Evolutionary conservation across 2,113 vertebrate species (phyloP), one percentile per base, ranked within the genome.

Genomic region (Ondatra zibethicus): DNA sequence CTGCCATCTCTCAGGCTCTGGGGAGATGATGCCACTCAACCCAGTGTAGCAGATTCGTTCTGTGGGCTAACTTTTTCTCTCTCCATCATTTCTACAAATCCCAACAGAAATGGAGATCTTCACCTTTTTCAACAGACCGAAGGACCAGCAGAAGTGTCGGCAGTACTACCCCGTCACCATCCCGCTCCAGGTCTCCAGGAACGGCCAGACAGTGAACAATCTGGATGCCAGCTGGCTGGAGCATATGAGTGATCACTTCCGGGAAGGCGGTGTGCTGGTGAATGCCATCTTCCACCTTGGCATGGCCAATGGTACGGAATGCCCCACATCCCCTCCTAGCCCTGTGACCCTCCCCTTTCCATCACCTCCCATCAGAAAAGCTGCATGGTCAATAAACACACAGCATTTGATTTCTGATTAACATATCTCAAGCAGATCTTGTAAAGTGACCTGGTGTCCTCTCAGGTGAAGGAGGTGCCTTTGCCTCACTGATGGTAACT

Each of bases 161-260:
- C 99, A 99, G 85, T 99, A 99, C 97, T 99, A 99, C 65, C 99
- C 99, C 0, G 99, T 99, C 95, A 99, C 99, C 96, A 99, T 99
- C 61, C 99, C 99, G 17, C 99, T 99, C 96, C 98, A 98, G 85
- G 98, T 99, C 82, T 99, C 99, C 90, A 99, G 97, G 70, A 99
- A 99, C 0, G 99, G 99, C 8, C 99, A 99, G 92, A 98, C 99
- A 3, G 98, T 99, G 96, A 99, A 98, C 97, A 97, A 99, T 4
- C 96, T 99, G 95, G 99, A 99, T 95, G 99, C 99, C 92, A 99
- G 99, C 97, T 99, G 99, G 99, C 98, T 99, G 97, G 99, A 99
- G 96, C 99, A 99, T 98, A 99, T 99, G 99, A 99, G 99, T 1
- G 99, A 99, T 97, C 99, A 99, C 98, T 99, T 99, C 98, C 99